A percentile compares a stretch with the other conserved stretches of the same genome.
Evolutionary conservation across 2,113 vertebrate species (phyloP).

Genomic region (Trochalopteron elliotii): DNA sequence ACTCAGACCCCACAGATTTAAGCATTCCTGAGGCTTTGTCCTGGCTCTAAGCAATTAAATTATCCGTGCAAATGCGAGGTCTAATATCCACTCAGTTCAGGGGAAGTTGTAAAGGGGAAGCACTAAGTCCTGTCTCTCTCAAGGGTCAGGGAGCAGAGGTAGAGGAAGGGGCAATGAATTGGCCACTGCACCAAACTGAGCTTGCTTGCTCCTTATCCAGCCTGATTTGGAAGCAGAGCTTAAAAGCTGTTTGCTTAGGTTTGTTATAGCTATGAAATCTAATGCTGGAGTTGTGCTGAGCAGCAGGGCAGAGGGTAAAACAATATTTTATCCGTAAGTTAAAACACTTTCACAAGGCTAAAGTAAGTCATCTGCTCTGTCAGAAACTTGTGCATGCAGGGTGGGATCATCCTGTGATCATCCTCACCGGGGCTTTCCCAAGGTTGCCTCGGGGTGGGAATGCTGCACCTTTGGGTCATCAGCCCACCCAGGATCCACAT

Average conservation of each 20-base stretch:
- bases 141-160: neutral
- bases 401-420: neutral
- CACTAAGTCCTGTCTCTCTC: neutral
- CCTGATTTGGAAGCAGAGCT: slow-evolving; percentile 1
- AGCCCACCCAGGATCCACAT: neutral
- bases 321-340: slow-evolving; percentile 23
- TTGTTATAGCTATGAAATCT: slow-evolving; percentile 27
- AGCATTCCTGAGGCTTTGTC: neutral
- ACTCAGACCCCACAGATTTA: neutral
- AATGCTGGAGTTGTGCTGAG: neutral
- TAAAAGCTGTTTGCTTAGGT: slow-evolving; percentile 4
- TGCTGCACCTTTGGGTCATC: rapidly evolving
- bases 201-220: neutral
- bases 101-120: neutral
- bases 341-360: neutral
- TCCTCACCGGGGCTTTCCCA: rapidly evolving
- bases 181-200: neutral
- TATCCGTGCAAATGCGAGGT: neutral
- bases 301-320: slow-evolving; percentile 8
- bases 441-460: rapidly evolving
- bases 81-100: neutral
- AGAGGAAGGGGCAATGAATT: neutral
- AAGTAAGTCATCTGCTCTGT: neutral
- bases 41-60: neutral
- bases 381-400: neutral